Base-by-base conservation (phyloP, 2,888 invertebrate genomes). In the Lepidocyrtinus sp. region DNA sequence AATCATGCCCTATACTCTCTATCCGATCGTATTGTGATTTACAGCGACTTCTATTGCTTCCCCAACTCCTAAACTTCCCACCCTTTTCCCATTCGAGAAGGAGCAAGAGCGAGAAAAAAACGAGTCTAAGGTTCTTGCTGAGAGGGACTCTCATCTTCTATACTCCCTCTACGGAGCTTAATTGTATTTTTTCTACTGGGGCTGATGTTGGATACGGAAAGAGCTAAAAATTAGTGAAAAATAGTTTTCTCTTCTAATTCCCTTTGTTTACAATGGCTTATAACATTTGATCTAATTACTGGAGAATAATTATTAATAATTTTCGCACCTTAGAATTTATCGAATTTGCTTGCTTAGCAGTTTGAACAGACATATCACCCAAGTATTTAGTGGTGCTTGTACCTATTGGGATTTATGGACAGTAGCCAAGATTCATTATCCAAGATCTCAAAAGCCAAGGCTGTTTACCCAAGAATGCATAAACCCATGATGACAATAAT, bases 61-160 rank as follows among this genome's bases (percentile, higher is more conserved):
- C 22, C 19, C 21, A 21, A 7, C 12, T 59, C 22, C 22, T 7
- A 19, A 22, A 19, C 21, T 21, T 12, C 15, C 2, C 50, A n/a
- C 36, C 2, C 50, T 50, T 50, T 36, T 36, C 5, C 50, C 2
- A 50, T 12, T 15, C 21, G 64, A 74, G 65, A 68, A 68, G 36
- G 45, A 45, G 3, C 5, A 9, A 65, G 64, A 17, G 65, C n/a
- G 27, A 19, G 17, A 12, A 76, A 50, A 75, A 76, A 75, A 75
- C 73, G 78, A 67, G 78, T 75, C 74, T 59, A 75, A 36, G 61
- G 61, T 61, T 75, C 67, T 59, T 22, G 59, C 36, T 67, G 45
- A 75, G 73, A 59, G 59, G 21, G 22, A 59, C 59, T 59, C 59
- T 19, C 59, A 21, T 59, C 22, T 22, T 12, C 50, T 50, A 50